A percentile compares a stretch with the other conserved stretches of the same genome.
Evolutionary conservation across 2,797 vertebrate genomes (phyloP).

Genomic region (Arnoldichthys spilopterus): DNA sequence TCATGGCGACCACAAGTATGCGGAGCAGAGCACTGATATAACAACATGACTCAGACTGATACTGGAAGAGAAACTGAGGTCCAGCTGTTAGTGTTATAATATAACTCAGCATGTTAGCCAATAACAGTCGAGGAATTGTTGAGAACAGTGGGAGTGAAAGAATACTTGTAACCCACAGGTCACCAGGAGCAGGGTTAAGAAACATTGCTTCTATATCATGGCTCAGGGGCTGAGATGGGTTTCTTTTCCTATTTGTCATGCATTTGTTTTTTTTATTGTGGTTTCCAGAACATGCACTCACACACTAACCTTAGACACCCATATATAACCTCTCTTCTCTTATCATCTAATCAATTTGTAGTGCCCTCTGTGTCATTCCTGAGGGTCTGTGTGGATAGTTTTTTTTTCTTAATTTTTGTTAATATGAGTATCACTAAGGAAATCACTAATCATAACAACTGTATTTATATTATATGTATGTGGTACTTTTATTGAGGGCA

Average conservation of each 20-base stretch:
- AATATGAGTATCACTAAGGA: too few species aligned
- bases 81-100: background rate
- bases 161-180: too few species aligned
- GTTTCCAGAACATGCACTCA: background rate
- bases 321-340: background rate
- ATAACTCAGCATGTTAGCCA: background rate
- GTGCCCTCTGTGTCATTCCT: background rate
- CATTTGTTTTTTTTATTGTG: background rate
- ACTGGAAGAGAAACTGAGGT: conserved; percentile 29
- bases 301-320: background rate
- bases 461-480: too few species aligned
- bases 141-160: too few species aligned
- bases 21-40: background rate
- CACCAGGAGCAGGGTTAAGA: too few species aligned
- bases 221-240: background rate
- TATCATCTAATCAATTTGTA: background rate
- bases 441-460: too few species aligned
- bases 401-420: background rate
- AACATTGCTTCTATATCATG: background rate
- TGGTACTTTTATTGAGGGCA: too few species aligned
- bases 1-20: conserved; percentile 2
- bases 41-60: conserved; percentile 37
- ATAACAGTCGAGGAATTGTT: too few species aligned
- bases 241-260: background rate
- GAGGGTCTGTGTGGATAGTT: background rate